Conservation (phyloP, 2,797 vertebrate species). For the Sparidentex hasta region DNA sequence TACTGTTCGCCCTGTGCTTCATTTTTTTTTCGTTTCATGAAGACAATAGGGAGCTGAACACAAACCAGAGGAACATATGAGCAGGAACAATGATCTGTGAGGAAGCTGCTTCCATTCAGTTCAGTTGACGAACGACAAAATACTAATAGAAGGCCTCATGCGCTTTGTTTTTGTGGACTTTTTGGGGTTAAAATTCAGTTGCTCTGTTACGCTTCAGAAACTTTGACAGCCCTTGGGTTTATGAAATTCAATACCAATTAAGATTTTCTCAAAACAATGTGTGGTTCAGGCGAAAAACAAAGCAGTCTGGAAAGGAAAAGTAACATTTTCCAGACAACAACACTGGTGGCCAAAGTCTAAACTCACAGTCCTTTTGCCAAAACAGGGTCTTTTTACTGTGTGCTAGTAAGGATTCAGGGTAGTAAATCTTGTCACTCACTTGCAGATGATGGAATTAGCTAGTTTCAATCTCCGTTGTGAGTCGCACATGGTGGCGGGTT, state of each 20-base stretch:
- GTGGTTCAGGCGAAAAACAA: constrained; percentile 9
- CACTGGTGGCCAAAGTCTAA: not conserved
- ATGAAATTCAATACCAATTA: constrained; percentile 32
- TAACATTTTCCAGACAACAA: not conserved
- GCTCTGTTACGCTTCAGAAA: constrained; percentile 9
- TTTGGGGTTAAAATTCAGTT: not conserved
- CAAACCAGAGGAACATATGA: constrained; percentile 36
- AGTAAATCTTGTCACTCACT: no score
- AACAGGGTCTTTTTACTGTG: constrained; percentile 28
- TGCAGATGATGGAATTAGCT: no score
- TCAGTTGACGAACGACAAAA: constrained; percentile 6
- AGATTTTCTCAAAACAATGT: not conserved
- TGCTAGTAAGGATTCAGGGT: constrained; percentile 4
- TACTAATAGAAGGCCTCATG: constrained; percentile 1
- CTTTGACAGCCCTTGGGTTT: constrained; percentile 30
- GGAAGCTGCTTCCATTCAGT: constrained; percentile 37
- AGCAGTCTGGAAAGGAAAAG: constrained; percentile 6
- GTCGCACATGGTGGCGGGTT: no score
- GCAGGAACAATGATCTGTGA: constrained; percentile 30
- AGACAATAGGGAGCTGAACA: constrained; percentile 50
- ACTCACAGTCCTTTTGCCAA: constrained; percentile 31
- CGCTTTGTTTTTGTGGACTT: constrained; percentile 4
- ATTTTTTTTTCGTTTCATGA: constrained; percentile 57
- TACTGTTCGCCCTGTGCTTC: constrained; percentile 73
- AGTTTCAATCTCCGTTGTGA: no score